Base-by-base conservation (phyloP, 2,113 vertebrate genomes). In the Istiophorus platypterus region DNA sequence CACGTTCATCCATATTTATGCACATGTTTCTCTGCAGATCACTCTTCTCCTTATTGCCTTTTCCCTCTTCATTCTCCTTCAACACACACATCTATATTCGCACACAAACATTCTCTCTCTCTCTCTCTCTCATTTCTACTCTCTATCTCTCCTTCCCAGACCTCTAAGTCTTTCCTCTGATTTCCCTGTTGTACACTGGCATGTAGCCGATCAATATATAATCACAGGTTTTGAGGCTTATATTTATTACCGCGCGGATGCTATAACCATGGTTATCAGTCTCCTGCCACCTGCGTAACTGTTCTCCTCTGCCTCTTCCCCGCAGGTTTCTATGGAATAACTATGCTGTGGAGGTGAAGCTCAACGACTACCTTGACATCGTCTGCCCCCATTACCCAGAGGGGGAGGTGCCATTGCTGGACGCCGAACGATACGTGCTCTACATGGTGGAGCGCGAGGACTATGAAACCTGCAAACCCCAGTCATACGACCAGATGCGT, bases 341-440 rank as follows among this genome's bases (percentile, higher is more conserved):
- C 81, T 99, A 97, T 68, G 86, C 95, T 0, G 95, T 99, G 9
- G 93, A 96, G 17, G 97, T 99, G 54, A 94, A 20, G 11, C 93
- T 98, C 41, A 97, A 98, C 0, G 97, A 99, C 90, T 98, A 99
- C 90, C 92, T 99, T 92, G 98, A 99, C 87, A 98, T 99, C 22
- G 94, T 99, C 87, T 99, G 98, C 87, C 98, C 98, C 0, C 97
- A 99, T 77, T 99, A 99, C 0, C 97, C 97, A 31, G 95, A 95
- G 73, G 95, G 95, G 12, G 91, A 94, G 5, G 91, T 94, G 78
- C 90, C 95, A 0, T 82, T 91, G 0, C 85, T 91, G 1, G 82
- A 94, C 24, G 96, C 97, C 37, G 97, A 99, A 88, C 95, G 95
- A 2, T 99, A 99, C 70, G 97, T 97, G 0, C 94, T 99, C 0